phyloP scores from a whole-genome alignment of 2,888 invertebrate genomes.

The Tetanocera ferruginea region DNA sequence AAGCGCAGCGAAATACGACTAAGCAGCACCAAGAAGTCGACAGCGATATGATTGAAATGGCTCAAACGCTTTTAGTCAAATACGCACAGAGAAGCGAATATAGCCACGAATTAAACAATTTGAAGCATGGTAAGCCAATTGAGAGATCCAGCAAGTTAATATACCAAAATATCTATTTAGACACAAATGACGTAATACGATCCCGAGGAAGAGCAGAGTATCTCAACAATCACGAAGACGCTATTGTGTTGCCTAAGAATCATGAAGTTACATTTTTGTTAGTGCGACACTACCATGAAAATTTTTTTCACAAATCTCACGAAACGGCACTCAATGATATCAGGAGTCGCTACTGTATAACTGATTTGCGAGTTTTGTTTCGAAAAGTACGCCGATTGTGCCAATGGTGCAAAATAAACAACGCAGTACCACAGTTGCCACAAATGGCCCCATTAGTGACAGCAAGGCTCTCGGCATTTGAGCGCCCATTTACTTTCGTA shows the following conservation, averaged over 20 bases:
- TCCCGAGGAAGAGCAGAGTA: conserved; percentile 16
- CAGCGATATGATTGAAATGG: neutral
- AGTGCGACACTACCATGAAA: no score
- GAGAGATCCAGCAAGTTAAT: conserved; percentile 41
- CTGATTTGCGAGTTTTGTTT: conserved; percentile 36
- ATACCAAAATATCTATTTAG: conserved; percentile 41
- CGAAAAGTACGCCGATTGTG: conserved; percentile 43
- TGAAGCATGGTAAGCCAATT: conserved; percentile 37
- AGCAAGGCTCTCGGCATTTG: conserved; percentile 41
- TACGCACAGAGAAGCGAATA: conserved; percentile 3
- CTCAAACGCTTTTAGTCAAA: conserved; percentile 7
- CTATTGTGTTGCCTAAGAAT: no score
- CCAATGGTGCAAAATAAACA: conserved; percentile 44
- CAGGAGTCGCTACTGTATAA: conserved; percentile 35
- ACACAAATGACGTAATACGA: conserved; percentile 10
- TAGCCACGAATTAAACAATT: neutral
- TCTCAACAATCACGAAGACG: conserved; percentile 25
- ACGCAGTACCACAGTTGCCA: conserved; percentile 31
- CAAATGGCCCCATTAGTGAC: conserved; percentile 45
- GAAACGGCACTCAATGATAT: conserved; percentile 44
- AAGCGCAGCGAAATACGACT: neutral
- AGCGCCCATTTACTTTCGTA: conserved; percentile 43
- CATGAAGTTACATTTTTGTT: no score
- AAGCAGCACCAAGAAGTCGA: neutral
- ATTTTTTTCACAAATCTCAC: conserved; percentile 35